These are phyloP conservation scores for Suncus etruscus DNA, from an alignment of 2,113 vertebrate species.

Conservation along the genomic window DNA sequence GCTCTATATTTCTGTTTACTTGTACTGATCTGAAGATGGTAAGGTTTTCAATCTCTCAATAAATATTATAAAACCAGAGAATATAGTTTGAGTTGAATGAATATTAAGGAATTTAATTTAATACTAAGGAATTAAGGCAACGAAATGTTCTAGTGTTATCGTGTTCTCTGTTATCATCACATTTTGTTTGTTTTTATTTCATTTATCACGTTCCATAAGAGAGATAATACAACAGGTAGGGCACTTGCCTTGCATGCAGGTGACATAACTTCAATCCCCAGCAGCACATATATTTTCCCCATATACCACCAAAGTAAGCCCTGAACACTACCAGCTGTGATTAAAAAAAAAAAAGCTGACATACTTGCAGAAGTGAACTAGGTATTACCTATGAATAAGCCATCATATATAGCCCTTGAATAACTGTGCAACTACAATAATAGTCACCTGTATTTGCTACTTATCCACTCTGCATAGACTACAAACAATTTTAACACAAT, in stretches of 20 bases:
- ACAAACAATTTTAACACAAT: neutral
- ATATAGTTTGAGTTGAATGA: neutral
- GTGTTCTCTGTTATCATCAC: neutral
- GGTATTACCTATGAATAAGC: constrained; percentile 17
- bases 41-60: neutral
- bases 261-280: too few relatives aligned
- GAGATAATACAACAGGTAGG: too few relatives aligned
- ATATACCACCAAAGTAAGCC: too few relatives aligned
- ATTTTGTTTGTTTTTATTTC: constrained; percentile 6
- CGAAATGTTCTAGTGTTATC: neutral
- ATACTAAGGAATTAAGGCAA: neutral
- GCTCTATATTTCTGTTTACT: constrained; percentile 11
- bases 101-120: too few relatives aligned
- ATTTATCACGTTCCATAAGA: neutral
- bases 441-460: neutral
- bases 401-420: neutral
- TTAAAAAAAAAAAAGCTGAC: too few relatives aligned
- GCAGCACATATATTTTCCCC: too few relatives aligned
- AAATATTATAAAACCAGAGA: constrained; percentile 5
- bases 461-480: neutral
- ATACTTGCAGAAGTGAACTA: neutral
- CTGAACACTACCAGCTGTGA: too few relatives aligned
- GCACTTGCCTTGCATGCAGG: too few relatives aligned
- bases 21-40: neutral
- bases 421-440: neutral